A percentile compares a stretch with the other conserved stretches of the same genome.
Conservation (phyloP, 2,113 vertebrate species). For the Noctilio leporinus region DNA sequence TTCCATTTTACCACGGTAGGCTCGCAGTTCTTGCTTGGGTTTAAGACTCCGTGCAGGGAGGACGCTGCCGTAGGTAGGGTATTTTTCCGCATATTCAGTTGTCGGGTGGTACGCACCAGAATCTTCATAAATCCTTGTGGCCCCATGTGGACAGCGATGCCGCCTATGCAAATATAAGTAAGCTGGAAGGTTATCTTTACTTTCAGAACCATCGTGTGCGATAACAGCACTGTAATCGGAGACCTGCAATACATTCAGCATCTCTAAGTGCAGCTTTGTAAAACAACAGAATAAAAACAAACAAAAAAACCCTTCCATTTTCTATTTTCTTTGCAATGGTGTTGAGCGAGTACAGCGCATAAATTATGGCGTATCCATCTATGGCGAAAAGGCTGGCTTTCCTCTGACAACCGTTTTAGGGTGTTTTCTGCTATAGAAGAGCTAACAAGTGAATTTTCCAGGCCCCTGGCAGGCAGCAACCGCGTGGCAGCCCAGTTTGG, state of each 20-base stretch:
- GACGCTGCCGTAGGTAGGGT: conserved; percentile 75
- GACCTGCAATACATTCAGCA: not conserved
- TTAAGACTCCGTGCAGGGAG: conserved; percentile 78
- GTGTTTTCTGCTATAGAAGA: not conserved
- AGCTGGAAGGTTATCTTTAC: not conserved
- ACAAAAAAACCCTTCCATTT: not conserved
- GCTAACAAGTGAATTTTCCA: not conserved
- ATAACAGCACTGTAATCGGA: not conserved
- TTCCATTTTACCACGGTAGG: conserved; percentile 78
- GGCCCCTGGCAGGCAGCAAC: not conserved
- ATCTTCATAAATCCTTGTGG: conserved; percentile 78
- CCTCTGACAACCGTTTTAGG: not conserved
- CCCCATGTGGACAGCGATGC: conserved; percentile 81
- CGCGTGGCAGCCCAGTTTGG: not conserved
- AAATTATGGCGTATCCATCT: not conserved
- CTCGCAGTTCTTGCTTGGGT: conserved; percentile 74
- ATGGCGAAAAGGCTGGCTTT: not conserved
- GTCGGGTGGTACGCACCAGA: conserved; percentile 51
- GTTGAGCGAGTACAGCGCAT: not conserved
- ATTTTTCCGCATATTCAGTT: conserved; percentile 87
- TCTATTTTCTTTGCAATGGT: not conserved
- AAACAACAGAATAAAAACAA: not conserved
- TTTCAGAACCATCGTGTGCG: not conserved
- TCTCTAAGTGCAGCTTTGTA: not conserved
- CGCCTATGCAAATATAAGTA: conserved; percentile 75